Conservation (phyloP, 2,888 invertebrate genomes). For the Lasius platythorax region DNA sequence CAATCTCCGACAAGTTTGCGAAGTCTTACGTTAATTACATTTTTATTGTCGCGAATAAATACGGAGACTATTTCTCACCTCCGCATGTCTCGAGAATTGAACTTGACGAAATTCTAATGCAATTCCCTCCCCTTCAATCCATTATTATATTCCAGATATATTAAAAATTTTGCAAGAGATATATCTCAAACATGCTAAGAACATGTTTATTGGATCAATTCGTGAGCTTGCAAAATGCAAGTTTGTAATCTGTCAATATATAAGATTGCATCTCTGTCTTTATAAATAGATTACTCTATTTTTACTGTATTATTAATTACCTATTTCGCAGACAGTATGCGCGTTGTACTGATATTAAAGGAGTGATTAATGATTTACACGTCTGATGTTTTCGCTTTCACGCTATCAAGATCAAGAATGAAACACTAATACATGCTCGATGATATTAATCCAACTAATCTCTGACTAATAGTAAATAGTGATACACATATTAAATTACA, state of each 20-base stretch:
- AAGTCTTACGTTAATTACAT: neutral
- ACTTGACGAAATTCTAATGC: neutral
- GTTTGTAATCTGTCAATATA: neutral
- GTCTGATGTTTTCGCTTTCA: neutral
- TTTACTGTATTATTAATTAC: neutral
- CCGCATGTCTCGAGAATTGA: neutral
- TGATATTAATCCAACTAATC: neutral
- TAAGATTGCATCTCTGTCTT: too few relatives aligned
- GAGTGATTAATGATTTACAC: slow-evolving; percentile 7
- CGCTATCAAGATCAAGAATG: neutral
- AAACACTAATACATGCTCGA: neutral
- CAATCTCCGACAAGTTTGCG: neutral
- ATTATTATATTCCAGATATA: neutral
- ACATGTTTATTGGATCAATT: neutral
- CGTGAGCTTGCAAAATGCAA: neutral
- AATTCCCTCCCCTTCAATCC: neutral
- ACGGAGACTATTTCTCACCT: neutral
- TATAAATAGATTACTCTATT: neutral
- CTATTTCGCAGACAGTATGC: slow-evolving; percentile 38
- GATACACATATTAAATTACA: neutral
- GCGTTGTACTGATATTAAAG: slow-evolving; percentile 26
- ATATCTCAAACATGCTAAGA: neutral
- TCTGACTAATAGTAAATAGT: neutral
- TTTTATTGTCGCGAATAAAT: neutral
- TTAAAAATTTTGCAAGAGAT: neutral